phyloP scores from a whole-genome alignment of 2,888 invertebrate genomes.

The Drosophila picticornis region DNA sequence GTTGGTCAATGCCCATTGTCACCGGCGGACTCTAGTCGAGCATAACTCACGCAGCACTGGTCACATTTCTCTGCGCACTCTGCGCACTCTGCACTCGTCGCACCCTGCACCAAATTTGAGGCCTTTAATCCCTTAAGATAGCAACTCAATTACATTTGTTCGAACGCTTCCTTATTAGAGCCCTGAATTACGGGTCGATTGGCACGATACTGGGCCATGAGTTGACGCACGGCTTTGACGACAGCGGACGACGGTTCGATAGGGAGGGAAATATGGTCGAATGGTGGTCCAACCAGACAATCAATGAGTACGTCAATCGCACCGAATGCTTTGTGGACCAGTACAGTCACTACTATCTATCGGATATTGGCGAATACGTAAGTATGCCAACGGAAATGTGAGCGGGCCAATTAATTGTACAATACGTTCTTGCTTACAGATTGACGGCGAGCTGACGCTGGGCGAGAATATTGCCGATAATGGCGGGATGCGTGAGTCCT shows the following conservation, averaged over 20 bases:
- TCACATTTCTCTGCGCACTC: conserved; percentile 23
- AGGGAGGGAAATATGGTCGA: conserved; percentile 93
- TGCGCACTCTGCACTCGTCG: conserved; percentile 18
- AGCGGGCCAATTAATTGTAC: conserved; percentile 1
- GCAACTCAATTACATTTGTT: conserved; percentile 52
- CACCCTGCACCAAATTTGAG: conserved; percentile 29
- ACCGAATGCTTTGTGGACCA: conserved; percentile 94
- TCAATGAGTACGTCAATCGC: conserved; percentile 90
- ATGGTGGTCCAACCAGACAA: conserved; percentile 95
- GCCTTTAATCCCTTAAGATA: conserved; percentile 44
- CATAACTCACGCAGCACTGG: conserved; percentile 23
- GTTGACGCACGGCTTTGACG: conserved; percentile 87
- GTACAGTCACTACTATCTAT: conserved; percentile 89
- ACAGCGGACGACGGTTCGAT: conserved; percentile 91
- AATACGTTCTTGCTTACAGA: conserved; percentile 85
- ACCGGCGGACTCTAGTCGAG: conserved; percentile 5
- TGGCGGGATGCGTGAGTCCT: conserved; percentile 91
- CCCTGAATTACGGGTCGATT: conserved; percentile 93
- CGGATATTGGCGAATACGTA: conserved; percentile 88
- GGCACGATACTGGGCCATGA: conserved; percentile 93
- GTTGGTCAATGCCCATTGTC: conserved; percentile 80
- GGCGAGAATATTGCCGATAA: conserved; percentile 95
- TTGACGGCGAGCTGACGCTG: conserved; percentile 91
- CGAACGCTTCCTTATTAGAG: conserved; percentile 86
- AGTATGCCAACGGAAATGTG: conserved; percentile 72